These are phyloP conservation scores for Neocrepidodera transversa DNA, from an alignment of 2,888 invertebrate species.

Conservation along the genomic window DNA sequence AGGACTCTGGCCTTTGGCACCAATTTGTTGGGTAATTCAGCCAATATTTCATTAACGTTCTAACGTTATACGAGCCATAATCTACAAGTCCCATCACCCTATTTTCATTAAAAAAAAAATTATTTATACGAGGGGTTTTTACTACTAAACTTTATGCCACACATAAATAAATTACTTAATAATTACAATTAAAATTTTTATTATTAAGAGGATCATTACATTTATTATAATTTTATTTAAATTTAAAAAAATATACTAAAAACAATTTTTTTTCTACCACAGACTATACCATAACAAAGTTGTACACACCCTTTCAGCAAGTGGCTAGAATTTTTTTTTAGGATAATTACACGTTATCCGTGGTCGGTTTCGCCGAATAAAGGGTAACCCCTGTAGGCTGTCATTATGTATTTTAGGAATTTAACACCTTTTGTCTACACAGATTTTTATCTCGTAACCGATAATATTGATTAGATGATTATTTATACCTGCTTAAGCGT, in stretches of 20 bases:
- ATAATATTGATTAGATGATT: background rate
- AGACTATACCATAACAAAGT: conserved; percentile 8
- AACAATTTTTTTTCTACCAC: background rate
- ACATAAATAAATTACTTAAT: too few relatives aligned
- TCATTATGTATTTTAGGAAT: conserved; percentile 31
- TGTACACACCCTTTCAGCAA: conserved; percentile 28
- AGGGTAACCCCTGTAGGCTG: conserved; percentile 26
- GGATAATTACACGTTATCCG: conserved; percentile 37
- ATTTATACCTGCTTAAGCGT: background rate
- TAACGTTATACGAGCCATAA: conserved; percentile 30
- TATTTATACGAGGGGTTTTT: too few relatives aligned
- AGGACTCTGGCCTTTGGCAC: conserved; percentile 29
- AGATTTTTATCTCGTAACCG: background rate
- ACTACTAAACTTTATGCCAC: too few relatives aligned
- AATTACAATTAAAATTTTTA: too few relatives aligned
- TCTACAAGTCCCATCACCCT: background rate
- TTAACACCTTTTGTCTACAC: conserved; percentile 27
- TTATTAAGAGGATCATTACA: too few relatives aligned
- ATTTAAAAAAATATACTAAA: conserved; percentile 9
- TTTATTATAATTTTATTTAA: too few relatives aligned
- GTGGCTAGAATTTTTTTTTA: background rate
- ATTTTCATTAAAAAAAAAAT: background rate
- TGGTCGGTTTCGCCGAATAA: conserved; percentile 31
- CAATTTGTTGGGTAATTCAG: conserved; percentile 38
- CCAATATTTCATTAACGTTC: conserved; percentile 27